Evolutionary conservation across 1,140 invertebrate genomes (phyloP), one percentile per base, ranked within the genome.

Genomic region (Campoletis sonorensis): DNA sequence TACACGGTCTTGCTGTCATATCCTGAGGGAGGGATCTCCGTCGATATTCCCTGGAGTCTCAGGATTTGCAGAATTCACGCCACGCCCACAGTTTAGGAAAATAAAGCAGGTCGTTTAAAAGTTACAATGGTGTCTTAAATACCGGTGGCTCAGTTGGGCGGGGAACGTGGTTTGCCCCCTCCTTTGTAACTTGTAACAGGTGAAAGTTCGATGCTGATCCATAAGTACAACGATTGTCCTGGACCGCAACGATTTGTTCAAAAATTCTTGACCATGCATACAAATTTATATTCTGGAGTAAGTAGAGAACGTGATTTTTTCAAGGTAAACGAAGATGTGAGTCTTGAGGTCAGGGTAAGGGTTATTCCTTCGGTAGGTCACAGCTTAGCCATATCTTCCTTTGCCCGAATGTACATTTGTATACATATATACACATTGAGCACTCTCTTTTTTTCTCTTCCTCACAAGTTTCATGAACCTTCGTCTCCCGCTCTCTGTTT

Each of bases 41-140:
- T 16, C 68, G 40, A 30, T 58, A 54, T 58, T 71, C 79, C 79
- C 21, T 64, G 51, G 68, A 61, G 58, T 64, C 33, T 7, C 58
- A 68, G 81, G 73, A 83, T 72, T 80, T 79, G 70, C 10, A 21
- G 86, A 85, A 85, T 87, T 88, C 79, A 84, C 84, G 81, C 86
- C 86, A 89, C 87, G 87, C 87, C 86, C 85, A 88, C 85, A 86
- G 84, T 89, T 89, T 89, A 89, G 83, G 83, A 67, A 87, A 83
- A 89, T 83, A 89, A 88, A 86, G 67, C 68, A 75, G 79, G 73
- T 83, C 83, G 84, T 88, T 89, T 85, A 84, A 75, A 84, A 40
- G 37, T 77, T 71, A 86, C 84, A 86, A 86, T 85, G 23, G 79
- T 61, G 79, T 83, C 78, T 85, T 85, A 84, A 84, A 84, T 81